Percentiles rank a stretch among this genome's conserved stretches.
These are phyloP conservation scores for Elaeidobius kamerunicus DNA, from an alignment of 2,888 invertebrate species.

Conservation along the genomic window DNA sequence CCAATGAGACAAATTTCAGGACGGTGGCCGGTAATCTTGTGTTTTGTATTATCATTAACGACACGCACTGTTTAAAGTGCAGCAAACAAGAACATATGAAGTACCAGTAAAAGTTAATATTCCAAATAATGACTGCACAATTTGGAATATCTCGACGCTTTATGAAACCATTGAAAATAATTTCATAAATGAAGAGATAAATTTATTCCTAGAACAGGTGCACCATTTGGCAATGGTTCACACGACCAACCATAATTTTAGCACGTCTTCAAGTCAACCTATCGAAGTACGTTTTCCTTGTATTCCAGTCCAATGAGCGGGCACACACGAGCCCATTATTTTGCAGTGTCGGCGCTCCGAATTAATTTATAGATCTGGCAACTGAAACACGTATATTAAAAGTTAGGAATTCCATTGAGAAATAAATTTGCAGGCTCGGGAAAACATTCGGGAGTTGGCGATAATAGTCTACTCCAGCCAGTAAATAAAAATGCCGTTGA, in stretches of 20 bases:
- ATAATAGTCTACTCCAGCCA: constrained; percentile 25
- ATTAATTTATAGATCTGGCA: constrained; percentile 30
- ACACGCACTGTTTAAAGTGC: too few relatives aligned
- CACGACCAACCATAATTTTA: neutral
- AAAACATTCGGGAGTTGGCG: constrained; percentile 25
- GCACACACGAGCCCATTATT: constrained; percentile 26
- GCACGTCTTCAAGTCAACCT: constrained; percentile 4
- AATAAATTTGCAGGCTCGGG: constrained; percentile 23
- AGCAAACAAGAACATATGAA: too few relatives aligned
- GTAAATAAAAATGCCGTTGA: constrained; percentile 27
- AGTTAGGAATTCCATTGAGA: constrained; percentile 31
- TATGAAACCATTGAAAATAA: too few relatives aligned
- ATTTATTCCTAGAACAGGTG: constrained; percentile 11
- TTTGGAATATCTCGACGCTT: too few relatives aligned
- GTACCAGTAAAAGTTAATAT: too few relatives aligned
- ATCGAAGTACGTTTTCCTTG: constrained; percentile 16
- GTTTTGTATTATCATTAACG: too few relatives aligned
- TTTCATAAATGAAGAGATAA: neutral
- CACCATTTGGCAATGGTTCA: constrained; percentile 10
- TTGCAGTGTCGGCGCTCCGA: constrained; percentile 22
- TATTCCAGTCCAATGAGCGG: constrained; percentile 23
- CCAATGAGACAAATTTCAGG: too few relatives aligned
- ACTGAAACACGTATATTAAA: constrained; percentile 28
- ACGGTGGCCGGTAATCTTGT: too few relatives aligned
- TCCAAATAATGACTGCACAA: too few relatives aligned